Conservation (phyloP, 2,888 invertebrate genomes). For the Cylindroiulus punctatus region DNA sequence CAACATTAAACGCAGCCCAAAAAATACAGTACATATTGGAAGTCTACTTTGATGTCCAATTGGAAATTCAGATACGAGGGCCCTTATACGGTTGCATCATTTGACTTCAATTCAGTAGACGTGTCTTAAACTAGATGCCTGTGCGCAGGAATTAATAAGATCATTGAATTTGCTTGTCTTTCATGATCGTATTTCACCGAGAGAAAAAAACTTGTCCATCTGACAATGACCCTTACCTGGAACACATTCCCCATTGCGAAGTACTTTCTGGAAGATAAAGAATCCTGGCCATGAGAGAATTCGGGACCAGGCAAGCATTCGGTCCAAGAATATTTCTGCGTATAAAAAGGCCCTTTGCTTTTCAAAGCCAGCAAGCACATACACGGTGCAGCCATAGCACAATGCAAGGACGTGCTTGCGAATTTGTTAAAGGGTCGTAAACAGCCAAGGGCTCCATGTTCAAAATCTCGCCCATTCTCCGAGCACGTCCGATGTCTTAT, state of each 20-base stretch:
- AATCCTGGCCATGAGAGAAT: background rate
- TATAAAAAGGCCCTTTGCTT: constrained; percentile 10
- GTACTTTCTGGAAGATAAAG: background rate
- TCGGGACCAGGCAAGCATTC: background rate
- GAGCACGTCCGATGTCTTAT: constrained; percentile 10
- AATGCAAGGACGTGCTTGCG: background rate
- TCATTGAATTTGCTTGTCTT: background rate
- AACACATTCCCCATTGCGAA: background rate
- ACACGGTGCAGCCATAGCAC: background rate
- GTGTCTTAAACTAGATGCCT: background rate
- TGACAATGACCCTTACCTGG: background rate
- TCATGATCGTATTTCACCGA: background rate
- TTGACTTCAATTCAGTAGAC: no score
- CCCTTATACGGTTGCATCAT: no score
- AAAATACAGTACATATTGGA: no score
- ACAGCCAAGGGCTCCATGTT: background rate
- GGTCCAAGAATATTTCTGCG: background rate
- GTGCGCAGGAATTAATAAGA: background rate
- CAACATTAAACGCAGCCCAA: no score
- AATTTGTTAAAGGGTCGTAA: constrained; percentile 9
- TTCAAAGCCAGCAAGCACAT: background rate
- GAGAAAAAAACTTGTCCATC: background rate
- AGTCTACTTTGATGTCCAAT: no score
- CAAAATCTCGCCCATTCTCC: background rate
- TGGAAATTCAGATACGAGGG: no score